These are phyloP conservation scores for Buphagus erythrorhynchus DNA, from an alignment of 2,797 vertebrate species.

Conservation along the genomic window DNA sequence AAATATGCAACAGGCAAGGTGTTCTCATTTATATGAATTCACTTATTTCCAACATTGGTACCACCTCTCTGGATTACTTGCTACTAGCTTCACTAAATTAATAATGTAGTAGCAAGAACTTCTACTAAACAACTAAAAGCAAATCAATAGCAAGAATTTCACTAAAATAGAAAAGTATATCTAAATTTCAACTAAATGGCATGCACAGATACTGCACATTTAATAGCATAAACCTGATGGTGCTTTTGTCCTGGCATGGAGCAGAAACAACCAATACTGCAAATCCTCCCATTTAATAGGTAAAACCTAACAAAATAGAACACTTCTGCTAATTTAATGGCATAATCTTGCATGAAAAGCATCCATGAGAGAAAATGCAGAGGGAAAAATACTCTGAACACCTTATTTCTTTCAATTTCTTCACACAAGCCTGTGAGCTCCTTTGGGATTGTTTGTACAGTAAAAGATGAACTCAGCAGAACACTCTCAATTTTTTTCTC, in stretches of 20 bases:
- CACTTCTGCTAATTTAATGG: neutral
- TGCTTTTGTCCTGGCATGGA: neutral
- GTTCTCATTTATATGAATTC: neutral
- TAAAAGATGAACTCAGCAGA: neutral
- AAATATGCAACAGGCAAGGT: neutral
- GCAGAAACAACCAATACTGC: neutral
- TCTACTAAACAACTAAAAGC: neutral
- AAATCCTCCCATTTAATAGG: neutral
- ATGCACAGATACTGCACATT: neutral
- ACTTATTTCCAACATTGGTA: neutral
- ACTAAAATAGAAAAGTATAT: neutral
- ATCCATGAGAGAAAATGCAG: neutral
- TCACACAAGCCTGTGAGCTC: neutral
- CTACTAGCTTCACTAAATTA: neutral
- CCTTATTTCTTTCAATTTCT: neutral
- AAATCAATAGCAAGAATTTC: neutral
- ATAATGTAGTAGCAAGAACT: neutral
- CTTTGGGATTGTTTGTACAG: neutral
- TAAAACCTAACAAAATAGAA: neutral
- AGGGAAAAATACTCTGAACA: neutral
- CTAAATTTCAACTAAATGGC: neutral
- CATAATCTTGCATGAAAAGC: neutral
- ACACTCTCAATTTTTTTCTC: neutral
- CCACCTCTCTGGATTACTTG: neutral
- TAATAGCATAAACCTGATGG: neutral